A percentile compares a stretch with the other conserved stretches of the same genome.
Conservation (phyloP, 2,113 vertebrate species). For the Oxyruncus cristatus region DNA sequence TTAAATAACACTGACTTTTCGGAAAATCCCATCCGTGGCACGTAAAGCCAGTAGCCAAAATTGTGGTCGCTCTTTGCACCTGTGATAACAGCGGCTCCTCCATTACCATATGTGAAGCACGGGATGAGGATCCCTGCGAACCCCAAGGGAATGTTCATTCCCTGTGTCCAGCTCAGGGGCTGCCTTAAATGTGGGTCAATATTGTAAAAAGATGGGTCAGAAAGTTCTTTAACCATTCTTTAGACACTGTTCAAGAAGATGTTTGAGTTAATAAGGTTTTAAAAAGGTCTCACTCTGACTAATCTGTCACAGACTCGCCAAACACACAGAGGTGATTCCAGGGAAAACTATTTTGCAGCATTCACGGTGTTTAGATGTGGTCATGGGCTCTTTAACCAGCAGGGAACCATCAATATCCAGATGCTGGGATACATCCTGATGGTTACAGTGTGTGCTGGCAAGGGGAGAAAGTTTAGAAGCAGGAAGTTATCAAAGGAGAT, state of each 20-base stretch:
- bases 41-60: background rate
- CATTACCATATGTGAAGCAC: background rate
- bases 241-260: background rate
- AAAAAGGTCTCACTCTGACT: background rate
- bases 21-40: background rate
- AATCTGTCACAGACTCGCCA: background rate
- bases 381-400: slow-evolving; percentile 5
- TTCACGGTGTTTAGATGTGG: slow-evolving; percentile 15
- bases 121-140: background rate
- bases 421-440: slow-evolving; percentile 34
- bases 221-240: background rate
- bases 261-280: background rate
- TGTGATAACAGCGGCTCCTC: background rate
- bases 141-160: background rate
- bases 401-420: slow-evolving; percentile 45
- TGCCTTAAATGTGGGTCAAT: background rate
- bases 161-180: background rate
- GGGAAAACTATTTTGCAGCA: background rate
- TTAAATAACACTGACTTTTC: background rate
- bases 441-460: slow-evolving; percentile 39
- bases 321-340: slow-evolving; percentile 21
- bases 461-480: background rate
- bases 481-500: background rate
- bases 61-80: background rate
- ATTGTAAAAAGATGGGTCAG: background rate